Base-by-base conservation (phyloP, 2,888 invertebrate genomes). In the Eremobia ochroleuca region DNA sequence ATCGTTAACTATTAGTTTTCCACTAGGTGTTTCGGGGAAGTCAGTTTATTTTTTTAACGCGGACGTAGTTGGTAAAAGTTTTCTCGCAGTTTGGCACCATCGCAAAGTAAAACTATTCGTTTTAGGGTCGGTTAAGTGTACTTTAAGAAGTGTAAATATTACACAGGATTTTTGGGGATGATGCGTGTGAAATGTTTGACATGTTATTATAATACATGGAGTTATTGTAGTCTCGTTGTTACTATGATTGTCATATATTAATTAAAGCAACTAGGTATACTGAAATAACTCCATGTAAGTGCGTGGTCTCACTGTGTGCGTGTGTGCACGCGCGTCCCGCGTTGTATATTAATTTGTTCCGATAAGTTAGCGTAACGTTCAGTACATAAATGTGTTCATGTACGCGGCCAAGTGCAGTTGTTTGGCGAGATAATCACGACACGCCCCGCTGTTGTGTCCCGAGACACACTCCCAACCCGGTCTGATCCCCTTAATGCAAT, bases 121-220 rank as follows among this genome's bases (percentile, higher is more conserved):
- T 88, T 94, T 94, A 94, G 94, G 81, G 85, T 94, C 84, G 90
- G 89, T 91, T 94, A 95, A 94, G 94, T 91, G 93, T 96, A 95
- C 87, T 93, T 90, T 91, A 96, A 94, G 93, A 92, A 91, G 95
- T 96, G 96, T 96, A 96, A 94, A 96, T 96, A 95, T 92, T 93
- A 95, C 95, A 95, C 95, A 92, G 91, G 91, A 92, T 85, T 81
- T 77, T 83, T 75, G 83, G 87, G 88, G 85, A 88, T 87, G 82
- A 71, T 79, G 86, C 83, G 83, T 87, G 82, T 88, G 73, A 82
- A 83, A 77, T 83, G 68, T 77, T 68, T 73, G 67, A 37, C 70
- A 85, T 71, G 55, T 67, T 82, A 62, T 64, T 83, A 62, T 75
- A 49, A 72, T 65, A 72, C 83, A 66, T 43, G 68, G 69, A 79